These are phyloP conservation scores for Ptilonorhynchus violaceus DNA, from an alignment of 2,113 vertebrate genomes.

Conservation along the genomic window DNA sequence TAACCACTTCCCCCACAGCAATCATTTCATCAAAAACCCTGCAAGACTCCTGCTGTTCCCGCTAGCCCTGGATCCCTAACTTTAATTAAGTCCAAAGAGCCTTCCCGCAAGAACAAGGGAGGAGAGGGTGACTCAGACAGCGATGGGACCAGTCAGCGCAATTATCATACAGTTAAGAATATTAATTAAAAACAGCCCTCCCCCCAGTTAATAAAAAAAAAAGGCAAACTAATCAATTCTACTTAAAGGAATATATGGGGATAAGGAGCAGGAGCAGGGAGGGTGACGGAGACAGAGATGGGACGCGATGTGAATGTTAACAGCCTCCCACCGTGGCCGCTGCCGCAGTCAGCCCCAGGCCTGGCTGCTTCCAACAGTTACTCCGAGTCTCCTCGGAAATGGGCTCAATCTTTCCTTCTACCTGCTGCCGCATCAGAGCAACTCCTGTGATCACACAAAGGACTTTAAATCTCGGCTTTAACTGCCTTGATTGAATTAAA, in stretches of 20 bases:
- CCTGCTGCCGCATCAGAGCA: constrained; percentile 41
- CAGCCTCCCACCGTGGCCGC: background rate
- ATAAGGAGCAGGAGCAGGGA: constrained; percentile 2
- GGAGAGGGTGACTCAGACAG: constrained; percentile 37
- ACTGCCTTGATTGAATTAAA: constrained; percentile 61
- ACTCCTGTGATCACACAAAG: constrained; percentile 7
- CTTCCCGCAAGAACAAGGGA: background rate
- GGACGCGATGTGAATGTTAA: constrained; percentile 27
- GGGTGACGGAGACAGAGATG: background rate
- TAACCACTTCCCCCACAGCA: background rate
- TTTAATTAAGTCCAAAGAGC: constrained; percentile 59
- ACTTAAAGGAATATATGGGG: constrained; percentile 22
- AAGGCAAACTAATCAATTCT: constrained; percentile 27
- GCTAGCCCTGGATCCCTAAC: constrained; percentile 30
- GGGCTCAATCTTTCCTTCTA: constrained; percentile 13
- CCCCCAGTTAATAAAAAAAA: background rate
- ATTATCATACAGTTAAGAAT: constrained; percentile 52
- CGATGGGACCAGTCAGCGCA: background rate
- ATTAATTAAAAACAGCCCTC: constrained; percentile 49
- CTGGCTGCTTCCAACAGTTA: constrained; percentile 14
- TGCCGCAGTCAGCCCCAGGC: constrained; percentile 33
- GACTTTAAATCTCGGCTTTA: constrained; percentile 37
- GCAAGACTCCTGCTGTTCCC: constrained; percentile 23
- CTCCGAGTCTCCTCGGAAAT: constrained; percentile 20
- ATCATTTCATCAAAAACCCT: constrained; percentile 34